Evolutionary conservation across 2,888 invertebrate species (phyloP).

Genomic region (Trichopria drosophilae): DNA sequence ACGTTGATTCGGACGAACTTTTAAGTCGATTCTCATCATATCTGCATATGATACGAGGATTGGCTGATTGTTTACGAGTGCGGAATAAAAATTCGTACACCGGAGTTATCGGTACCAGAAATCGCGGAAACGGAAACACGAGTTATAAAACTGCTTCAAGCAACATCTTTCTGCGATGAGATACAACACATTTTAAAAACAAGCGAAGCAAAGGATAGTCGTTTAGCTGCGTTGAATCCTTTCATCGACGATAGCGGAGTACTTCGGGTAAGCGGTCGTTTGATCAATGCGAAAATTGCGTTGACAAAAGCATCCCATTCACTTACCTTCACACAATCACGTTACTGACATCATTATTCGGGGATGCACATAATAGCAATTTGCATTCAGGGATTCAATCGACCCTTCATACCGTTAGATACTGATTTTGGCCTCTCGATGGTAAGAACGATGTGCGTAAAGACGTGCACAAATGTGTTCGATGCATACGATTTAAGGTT

Average conservation of each 20-base stretch:
- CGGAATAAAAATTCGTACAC: no score
- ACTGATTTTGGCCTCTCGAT: no score
- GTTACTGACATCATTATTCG: conserved; percentile 39
- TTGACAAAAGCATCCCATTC: conserved; percentile 37
- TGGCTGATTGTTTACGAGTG: conserved; percentile 3
- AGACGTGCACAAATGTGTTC: conserved; percentile 18
- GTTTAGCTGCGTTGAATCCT: conserved; percentile 31
- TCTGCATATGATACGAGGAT: not conserved
- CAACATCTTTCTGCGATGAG: no score
- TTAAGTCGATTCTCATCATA: not conserved
- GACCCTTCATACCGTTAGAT: conserved; percentile 30
- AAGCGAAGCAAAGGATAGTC: no score
- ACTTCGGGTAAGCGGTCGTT: conserved; percentile 41
- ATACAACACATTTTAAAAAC: conserved; percentile 25
- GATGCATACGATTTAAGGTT: not conserved
- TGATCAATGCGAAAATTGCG: conserved; percentile 32
- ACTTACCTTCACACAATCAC: conserved; percentile 36
- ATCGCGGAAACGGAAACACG: no score
- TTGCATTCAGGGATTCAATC: conserved; percentile 39
- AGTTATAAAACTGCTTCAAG: no score
- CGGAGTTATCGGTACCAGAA: no score
- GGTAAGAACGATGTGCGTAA: conserved; percentile 29
- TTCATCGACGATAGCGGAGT: conserved; percentile 31
- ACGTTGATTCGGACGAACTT: not conserved
- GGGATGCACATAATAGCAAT: conserved; percentile 30